phyloP scores from a whole-genome alignment of 2,888 invertebrate species.

The Alentia gelatinosa region DNA sequence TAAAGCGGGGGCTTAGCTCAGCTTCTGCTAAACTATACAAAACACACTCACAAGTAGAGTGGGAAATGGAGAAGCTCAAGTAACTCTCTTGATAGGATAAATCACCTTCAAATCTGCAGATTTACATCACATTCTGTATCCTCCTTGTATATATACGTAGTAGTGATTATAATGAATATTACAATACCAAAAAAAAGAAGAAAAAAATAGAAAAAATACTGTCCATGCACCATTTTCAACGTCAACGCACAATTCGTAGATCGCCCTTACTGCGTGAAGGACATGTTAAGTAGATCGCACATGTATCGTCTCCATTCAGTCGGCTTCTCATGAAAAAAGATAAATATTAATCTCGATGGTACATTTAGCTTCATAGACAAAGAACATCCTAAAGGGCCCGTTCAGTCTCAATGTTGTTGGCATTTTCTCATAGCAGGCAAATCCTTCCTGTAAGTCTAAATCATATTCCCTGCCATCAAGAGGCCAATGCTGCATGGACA shows the following conservation, averaged over 20 bases:
- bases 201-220: conserved; percentile 7
- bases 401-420: conserved; percentile 24
- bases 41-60: neutral
- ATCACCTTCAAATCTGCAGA: neutral
- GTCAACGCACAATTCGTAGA: conserved; percentile 50
- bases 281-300: conserved; percentile 22
- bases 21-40: neutral
- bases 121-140: neutral
- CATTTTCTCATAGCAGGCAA: neutral
- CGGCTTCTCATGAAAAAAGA: neutral
- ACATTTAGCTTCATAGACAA: conserved; percentile 27
- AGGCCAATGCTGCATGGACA: neutral
- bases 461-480: neutral
- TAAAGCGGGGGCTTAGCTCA: neutral
- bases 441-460: neutral
- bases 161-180: neutral
- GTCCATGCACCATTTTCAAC: conserved; percentile 44
- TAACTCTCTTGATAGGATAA: conserved; percentile 8
- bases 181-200: too few relatives aligned
- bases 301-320: neutral
- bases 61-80: conserved; percentile 6
- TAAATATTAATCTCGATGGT: neutral
- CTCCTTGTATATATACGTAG: neutral
- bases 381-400: neutral
- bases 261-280: neutral